Evolutionary conservation across 2,113 vertebrate species (phyloP).

Genomic region (Scomber scombrus): DNA sequence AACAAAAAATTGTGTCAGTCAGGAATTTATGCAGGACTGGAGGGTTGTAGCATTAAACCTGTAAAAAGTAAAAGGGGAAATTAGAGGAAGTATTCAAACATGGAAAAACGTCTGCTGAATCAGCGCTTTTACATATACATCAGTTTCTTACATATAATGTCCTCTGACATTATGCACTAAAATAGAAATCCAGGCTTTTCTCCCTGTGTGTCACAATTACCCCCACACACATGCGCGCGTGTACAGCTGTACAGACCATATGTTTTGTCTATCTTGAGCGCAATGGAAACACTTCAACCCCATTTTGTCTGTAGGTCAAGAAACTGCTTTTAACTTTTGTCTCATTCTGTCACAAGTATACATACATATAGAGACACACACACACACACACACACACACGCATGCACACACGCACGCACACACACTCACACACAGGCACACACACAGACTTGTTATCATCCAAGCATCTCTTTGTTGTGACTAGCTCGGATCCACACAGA

Average conservation of each 20-base stretch:
- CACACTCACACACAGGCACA: slow-evolving; percentile 26
- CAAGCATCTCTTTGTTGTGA: slow-evolving; percentile 79
- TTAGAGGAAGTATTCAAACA: slow-evolving; percentile 46
- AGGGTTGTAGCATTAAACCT: slow-evolving; percentile 42
- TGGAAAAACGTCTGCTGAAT: slow-evolving; percentile 45
- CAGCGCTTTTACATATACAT: slow-evolving; percentile 62
- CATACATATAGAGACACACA: slow-evolving; percentile 17
- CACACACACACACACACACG: slow-evolving; percentile 33
- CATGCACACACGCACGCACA: slow-evolving; percentile 25
- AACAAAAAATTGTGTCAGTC: slow-evolving; percentile 43
- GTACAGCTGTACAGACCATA: slow-evolving; percentile 68
- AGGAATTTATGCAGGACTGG: slow-evolving; percentile 23
- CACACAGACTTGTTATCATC: slow-evolving; percentile 61
- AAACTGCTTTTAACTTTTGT: slow-evolving; percentile 67
- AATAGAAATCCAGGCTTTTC: slow-evolving; percentile 68
- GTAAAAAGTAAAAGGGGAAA: slow-evolving; percentile 28
- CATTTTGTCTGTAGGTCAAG: slow-evolving; percentile 71
- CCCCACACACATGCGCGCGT: slow-evolving; percentile 15
- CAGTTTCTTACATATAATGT: slow-evolving; percentile 60
- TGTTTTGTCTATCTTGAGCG: slow-evolving; percentile 81
- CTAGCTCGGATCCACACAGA: slow-evolving; percentile 50
- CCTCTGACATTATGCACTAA: slow-evolving; percentile 60
- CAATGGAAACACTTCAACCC: slow-evolving; percentile 76
- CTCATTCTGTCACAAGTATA: slow-evolving; percentile 44
- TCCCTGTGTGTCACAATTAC: slow-evolving; percentile 28